Evolutionary conservation across 1,140 invertebrate genomes (phyloP).

Genomic region (Eurytemora carolleeae): DNA sequence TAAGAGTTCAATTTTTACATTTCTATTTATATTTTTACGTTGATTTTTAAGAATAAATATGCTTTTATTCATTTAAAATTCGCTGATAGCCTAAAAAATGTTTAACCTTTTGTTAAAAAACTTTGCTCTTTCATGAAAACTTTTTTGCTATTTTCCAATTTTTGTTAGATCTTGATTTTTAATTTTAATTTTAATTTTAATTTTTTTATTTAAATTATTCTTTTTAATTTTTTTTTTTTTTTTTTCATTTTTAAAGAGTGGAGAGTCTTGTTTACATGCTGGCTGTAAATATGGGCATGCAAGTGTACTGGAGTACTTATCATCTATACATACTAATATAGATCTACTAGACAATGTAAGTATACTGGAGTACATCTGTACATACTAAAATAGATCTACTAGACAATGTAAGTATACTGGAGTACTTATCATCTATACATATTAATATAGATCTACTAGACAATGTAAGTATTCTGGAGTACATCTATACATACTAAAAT

Average conservation of each 20-base stretch:
- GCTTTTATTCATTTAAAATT: too few species aligned
- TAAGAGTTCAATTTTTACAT: too few species aligned
- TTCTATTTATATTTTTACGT: too few species aligned
- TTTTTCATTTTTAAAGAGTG: constrained; percentile 25
- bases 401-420: too few species aligned
- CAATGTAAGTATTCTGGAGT: constrained; percentile 28
- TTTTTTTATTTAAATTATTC: not conserved
- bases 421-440: too few species aligned
- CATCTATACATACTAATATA: constrained; percentile 26
- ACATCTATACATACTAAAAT: constrained; percentile 26
- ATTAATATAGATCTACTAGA: too few species aligned
- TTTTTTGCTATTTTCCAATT: not conserved
- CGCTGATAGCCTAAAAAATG: too few species aligned
- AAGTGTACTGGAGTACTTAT: constrained; percentile 28
- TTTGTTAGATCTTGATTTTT: constrained; percentile 1
- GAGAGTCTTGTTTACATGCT: constrained; percentile 35
- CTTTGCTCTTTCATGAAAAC: too few species aligned
- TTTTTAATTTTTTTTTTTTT: not conserved
- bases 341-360: constrained; percentile 33
- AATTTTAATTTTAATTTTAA: constrained; percentile 1
- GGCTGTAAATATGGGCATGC: constrained; percentile 35
- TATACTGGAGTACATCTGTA: too few species aligned
- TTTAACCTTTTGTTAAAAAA: too few species aligned
- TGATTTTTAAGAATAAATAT: too few species aligned
- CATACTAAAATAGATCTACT: too few species aligned